Evolutionary conservation across 2,888 invertebrate species (phyloP), one percentile per base, ranked within the genome.

Genomic region (Drosophila gaucha): DNA sequence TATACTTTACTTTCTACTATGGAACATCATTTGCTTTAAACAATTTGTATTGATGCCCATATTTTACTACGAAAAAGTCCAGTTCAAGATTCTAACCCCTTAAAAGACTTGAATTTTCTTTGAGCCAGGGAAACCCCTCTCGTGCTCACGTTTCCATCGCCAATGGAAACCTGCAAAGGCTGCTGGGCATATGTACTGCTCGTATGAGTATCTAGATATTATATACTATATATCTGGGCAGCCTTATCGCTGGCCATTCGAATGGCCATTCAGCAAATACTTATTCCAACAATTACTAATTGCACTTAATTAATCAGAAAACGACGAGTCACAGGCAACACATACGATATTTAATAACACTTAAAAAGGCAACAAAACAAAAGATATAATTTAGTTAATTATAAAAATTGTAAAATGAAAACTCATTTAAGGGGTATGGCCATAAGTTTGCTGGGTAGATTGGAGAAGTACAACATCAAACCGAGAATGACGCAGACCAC

Each of bases 341-440:
- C 12, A n/a, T 8, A 28, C 28, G 20, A 9, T 33, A 49, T 66
- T 55, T 66, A 66, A 66, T 66, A 66, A 44, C 55, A 66, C 49
- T 66, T 49, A 50, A 44, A 44, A 66, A 33, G 33, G 8, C 22
- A 54, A 52, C 8, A 33, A 12, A 38, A 24, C 9, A 14, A 33
- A 33, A 18, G 0, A 18, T 8, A 6, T 10, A 41, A 43, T 57
- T 33, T 24, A 57, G 43, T 26, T 41, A 10, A 28, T 50, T 30
- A 24, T 14, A 20, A 49, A 14, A 31, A 4, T n/a, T n/a, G 22
- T 44, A 9, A 22, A 54, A 10, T 33, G 49, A 22, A 33, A 22
- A 46, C 31, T 78, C 43, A 82, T 14, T 67, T 31, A 0, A 86
- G 6, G 2, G 87, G 86, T 38, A 83, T 67, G n/a, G 51, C 16